Base-by-base conservation (phyloP, 2,797 vertebrate species). In the Vultur gryphus region DNA sequence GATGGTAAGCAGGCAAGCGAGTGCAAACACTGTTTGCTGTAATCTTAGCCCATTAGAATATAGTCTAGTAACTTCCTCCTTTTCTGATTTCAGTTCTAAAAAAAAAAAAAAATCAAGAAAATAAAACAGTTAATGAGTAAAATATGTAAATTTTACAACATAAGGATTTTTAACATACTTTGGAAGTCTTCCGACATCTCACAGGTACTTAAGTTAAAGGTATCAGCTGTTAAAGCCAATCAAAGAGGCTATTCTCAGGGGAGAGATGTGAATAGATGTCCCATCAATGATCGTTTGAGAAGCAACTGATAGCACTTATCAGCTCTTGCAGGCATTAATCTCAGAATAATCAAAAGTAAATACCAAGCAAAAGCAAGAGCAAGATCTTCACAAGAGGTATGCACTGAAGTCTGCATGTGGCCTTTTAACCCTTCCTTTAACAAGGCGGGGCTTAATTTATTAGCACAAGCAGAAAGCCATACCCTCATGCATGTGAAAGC, bases 1-100 rank as follows among this genome's bases (percentile, higher is more conserved):
- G 15, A 93, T 10, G 41, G 28, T 21, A 64, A 87, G 37, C 64
- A 89, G 52, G 67, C 84, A 93, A 97, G 57, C 13, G 91, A 86
- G 43, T 18, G 9, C 43, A 76, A 58, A 61, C 41, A 41, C 5
- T 6, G 66, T 89, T 61, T 90, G 71, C 41, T 84, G 39, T 23
- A 87, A 85, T 94, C 88, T 88, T 64, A 83, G 67, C 1, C 97
- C 98, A 16, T 94, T 97, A 11, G 98, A 98, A 41, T 83, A 84
- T 59, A 97, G 95, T 95, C 97, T 96, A 23, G 79, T 67, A 37
- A 79, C 72, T 75, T 95, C 79, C 65, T 98, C 97, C 49, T 98
- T 98, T 93, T 98, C 98, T 20, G 98, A 97, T 1, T 96, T 98
- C 76, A 97, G 96, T 75, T 98, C 98, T 99, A 94, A 51, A 91